Evolutionary conservation across 1,140 invertebrate species (phyloP).

Genomic region (Tribolium castaneum): DNA sequence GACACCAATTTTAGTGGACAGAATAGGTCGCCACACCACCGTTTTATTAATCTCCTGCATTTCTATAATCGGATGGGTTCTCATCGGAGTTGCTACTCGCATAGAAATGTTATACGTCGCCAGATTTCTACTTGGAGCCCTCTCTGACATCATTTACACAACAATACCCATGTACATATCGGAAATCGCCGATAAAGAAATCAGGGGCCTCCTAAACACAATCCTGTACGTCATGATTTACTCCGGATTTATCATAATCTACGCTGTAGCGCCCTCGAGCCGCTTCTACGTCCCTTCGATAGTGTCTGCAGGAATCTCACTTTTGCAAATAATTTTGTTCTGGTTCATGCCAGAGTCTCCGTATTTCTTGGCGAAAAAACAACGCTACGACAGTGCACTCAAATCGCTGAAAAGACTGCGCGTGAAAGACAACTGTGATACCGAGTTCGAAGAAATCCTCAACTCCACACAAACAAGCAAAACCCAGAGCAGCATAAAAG

Average conservation of each 20-base stretch:
- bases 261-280: constrained; percentile 51
- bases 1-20: constrained; percentile 65
- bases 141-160: constrained; percentile 58
- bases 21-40: constrained; percentile 71
- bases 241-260: constrained; percentile 53
- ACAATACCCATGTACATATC: constrained; percentile 58
- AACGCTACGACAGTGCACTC: constrained; percentile 64
- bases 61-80: constrained; percentile 71
- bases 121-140: constrained; percentile 56
- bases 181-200: constrained; percentile 58
- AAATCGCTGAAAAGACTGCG: constrained; percentile 67
- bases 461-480: constrained; percentile 52
- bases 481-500: constrained; percentile 44
- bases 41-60: constrained; percentile 65
- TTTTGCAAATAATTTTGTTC: constrained; percentile 49
- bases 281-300: constrained; percentile 44
- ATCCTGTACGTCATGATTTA: constrained; percentile 58
- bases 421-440: constrained; percentile 63
- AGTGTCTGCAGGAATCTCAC: constrained; percentile 49
- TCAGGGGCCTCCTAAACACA: constrained; percentile 54
- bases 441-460: constrained; percentile 64
- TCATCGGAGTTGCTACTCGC: constrained; percentile 65
- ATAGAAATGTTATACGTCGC: constrained; percentile 67
- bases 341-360: constrained; percentile 57
- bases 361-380: constrained; percentile 56